A percentile compares a stretch with the other conserved stretches of the same genome.
These are phyloP conservation scores for Apostichopus japonicus DNA, from an alignment of 35 echinoderm and acorn worm species.

Conservation along the genomic window DNA sequence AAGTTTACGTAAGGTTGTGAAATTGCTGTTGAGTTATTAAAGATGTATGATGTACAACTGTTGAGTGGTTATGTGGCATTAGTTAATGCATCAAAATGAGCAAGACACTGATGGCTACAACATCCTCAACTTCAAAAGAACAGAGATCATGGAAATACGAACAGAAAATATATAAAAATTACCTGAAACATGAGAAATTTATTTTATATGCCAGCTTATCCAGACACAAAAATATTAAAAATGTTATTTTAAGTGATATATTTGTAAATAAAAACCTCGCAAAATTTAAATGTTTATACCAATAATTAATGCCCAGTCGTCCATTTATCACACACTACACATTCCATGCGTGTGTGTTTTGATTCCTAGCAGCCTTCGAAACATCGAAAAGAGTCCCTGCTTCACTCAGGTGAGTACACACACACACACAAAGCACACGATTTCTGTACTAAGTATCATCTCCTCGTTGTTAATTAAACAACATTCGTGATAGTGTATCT, in stretches of 20 bases:
- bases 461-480: no score
- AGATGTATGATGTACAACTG: no score
- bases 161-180: neutral
- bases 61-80: no score
- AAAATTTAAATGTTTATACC: neutral
- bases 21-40: no score
- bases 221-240: neutral
- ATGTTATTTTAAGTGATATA: neutral
- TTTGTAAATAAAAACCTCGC: neutral
- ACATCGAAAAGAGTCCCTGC: neutral
- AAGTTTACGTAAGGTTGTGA: neutral
- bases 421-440: neutral
- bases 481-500: no score
- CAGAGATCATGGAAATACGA: neutral
- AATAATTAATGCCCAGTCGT: neutral
- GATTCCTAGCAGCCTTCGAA: neutral
- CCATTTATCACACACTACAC: neutral
- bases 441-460: no score
- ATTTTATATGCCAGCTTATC: neutral
- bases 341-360: neutral
- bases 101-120: neutral
- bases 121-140: neutral
- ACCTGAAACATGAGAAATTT: neutral
- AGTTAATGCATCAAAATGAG: no score
- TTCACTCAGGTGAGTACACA: neutral